phyloP scores from a whole-genome alignment of 2,888 invertebrate species.

The Hipparchia sbordonii region DNA sequence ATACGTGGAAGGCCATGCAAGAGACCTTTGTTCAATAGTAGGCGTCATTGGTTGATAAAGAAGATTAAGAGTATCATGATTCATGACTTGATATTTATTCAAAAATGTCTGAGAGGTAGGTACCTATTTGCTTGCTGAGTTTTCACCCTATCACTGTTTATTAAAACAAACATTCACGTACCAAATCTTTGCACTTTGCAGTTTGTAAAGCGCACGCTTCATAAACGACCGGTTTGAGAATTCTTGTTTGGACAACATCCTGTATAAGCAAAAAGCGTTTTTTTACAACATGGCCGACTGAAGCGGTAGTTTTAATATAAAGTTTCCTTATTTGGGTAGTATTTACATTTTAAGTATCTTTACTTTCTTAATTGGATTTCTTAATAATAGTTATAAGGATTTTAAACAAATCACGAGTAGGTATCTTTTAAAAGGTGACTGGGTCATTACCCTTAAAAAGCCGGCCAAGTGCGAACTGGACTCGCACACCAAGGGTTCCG shows the following conservation, averaged over 20 bases:
- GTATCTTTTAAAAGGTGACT: no score
- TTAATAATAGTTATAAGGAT: no score
- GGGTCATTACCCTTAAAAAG: no score
- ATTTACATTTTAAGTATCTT: not conserved
- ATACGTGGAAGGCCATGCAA: no score
- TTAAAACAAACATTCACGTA: not conserved
- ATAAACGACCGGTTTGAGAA: conserved; percentile 11
- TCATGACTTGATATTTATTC: no score
- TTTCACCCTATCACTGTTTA: not conserved
- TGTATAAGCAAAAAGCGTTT: conserved; percentile 3
- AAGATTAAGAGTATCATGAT: not conserved
- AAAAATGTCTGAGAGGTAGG: no score
- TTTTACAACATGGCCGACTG: conserved; percentile 2
- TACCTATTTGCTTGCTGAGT: not conserved
- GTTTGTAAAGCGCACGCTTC: not conserved
- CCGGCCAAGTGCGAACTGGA: no score
- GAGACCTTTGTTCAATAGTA: no score
- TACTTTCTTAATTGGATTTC: no score
- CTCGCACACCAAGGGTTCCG: no score
- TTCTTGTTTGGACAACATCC: conserved; percentile 14
- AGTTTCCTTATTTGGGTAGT: not conserved
- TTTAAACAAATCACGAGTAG: no score
- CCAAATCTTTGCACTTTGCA: not conserved
- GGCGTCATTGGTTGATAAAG: not conserved
- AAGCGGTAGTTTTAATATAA: not conserved